Conservation (phyloP, 2,888 invertebrate species). For the Chrysotoxum bicinctum region DNA sequence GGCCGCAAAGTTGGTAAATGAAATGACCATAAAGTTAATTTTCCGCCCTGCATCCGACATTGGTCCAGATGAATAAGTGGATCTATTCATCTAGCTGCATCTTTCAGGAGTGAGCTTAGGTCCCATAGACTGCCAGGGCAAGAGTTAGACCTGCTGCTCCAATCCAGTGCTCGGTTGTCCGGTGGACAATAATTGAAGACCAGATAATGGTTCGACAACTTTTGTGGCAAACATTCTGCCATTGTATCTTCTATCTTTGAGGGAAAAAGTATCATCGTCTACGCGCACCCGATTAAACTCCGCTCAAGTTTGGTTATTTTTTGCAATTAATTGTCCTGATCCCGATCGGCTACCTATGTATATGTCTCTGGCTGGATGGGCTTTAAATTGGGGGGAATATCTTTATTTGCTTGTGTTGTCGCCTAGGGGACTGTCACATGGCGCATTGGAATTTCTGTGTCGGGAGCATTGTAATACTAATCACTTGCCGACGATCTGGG, state of each 20-base stretch:
- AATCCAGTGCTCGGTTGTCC: constrained; percentile 43
- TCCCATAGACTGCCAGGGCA: background rate
- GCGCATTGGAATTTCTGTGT: constrained; percentile 46
- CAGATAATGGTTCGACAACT: constrained; percentile 70
- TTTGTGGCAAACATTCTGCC: constrained; percentile 57
- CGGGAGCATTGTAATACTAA: constrained; percentile 62
- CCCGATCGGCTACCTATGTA: constrained; percentile 8
- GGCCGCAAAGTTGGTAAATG: constrained; percentile 47
- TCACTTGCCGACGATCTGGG: constrained; percentile 59
- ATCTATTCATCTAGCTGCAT: constrained; percentile 64
- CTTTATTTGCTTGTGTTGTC: constrained; percentile 49
- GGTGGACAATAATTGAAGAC: constrained; percentile 68
- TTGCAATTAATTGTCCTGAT: constrained; percentile 64
- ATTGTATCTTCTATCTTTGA: constrained; percentile 23
- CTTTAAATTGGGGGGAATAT: constrained; percentile 59
- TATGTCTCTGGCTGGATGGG: background rate
- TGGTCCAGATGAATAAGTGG: constrained; percentile 63
- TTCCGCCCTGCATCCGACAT: constrained; percentile 57
- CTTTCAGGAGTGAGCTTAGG: background rate
- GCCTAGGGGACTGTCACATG: constrained; percentile 24
- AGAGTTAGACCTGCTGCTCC: constrained; percentile 39
- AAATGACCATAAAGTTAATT: constrained; percentile 71
- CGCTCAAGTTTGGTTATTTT: constrained; percentile 63
- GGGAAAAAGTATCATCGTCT: constrained; percentile 10
- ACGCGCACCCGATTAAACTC: constrained; percentile 43